phyloP scores from a whole-genome alignment of 2,888 invertebrate genomes.

The Shargacucullia verbasci region DNA sequence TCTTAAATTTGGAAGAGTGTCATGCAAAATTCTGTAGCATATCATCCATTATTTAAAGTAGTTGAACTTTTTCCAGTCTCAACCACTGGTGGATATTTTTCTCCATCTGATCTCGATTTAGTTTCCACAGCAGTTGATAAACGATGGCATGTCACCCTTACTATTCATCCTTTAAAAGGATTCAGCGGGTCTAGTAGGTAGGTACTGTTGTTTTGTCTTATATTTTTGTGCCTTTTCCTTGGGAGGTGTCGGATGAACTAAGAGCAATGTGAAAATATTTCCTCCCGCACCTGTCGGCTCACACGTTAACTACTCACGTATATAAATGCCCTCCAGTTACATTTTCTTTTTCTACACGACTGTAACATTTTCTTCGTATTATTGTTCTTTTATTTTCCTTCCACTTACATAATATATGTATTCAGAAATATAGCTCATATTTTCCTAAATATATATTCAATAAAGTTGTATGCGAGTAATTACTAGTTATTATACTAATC shows the following conservation, averaged over 20 bases:
- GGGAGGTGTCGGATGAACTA: constrained; percentile 54
- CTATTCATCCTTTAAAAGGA: constrained; percentile 58
- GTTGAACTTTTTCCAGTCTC: constrained; percentile 16
- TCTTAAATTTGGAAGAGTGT: too few relatives aligned
- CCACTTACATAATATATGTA: constrained; percentile 17
- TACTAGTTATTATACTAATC: background rate
- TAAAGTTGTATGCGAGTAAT: constrained; percentile 1
- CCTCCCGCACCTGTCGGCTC: constrained; percentile 74
- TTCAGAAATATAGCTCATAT: constrained; percentile 13
- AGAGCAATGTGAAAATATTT: constrained; percentile 66
- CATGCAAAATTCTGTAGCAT: too few relatives aligned
- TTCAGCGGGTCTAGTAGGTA: constrained; percentile 37
- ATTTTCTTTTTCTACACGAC: constrained; percentile 70
- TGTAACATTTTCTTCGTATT: constrained; percentile 68
- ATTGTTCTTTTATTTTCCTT: constrained; percentile 56
- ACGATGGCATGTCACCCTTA: constrained; percentile 50
- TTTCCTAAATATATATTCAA: constrained; percentile 10
- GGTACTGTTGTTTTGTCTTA: constrained; percentile 62
- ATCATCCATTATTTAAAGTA: constrained; percentile 12
- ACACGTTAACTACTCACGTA: constrained; percentile 71
- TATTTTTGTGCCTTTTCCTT: constrained; percentile 70
- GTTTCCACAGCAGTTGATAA: constrained; percentile 57
- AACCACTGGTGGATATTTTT: constrained; percentile 28
- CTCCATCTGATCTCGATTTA: constrained; percentile 47
- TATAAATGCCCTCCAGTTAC: constrained; percentile 75